phyloP scores from a whole-genome alignment of 1,140 invertebrate genomes.

The Papilio polytes region DNA sequence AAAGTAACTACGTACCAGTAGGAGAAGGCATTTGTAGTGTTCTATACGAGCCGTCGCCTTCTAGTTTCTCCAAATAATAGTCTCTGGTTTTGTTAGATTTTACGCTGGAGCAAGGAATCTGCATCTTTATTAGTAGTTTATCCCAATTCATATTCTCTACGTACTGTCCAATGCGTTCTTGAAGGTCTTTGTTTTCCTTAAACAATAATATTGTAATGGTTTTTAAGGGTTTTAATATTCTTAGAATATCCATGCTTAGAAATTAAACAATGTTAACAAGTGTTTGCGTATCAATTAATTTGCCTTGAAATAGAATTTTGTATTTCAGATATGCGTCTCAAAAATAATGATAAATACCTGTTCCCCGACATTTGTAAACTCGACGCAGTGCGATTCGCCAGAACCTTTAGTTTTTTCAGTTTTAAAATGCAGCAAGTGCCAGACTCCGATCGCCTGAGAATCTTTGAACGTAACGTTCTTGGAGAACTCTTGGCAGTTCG shows the following conservation, averaged over 20 bases:
- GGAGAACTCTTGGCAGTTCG: slow-evolving; percentile 65
- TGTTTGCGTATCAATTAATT: background rate
- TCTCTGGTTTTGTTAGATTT: slow-evolving; percentile 58
- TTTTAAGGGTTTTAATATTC: background rate
- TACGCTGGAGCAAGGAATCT: slow-evolving; percentile 63
- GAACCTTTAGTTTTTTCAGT: slow-evolving; percentile 61
- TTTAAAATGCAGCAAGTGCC: slow-evolving; percentile 71
- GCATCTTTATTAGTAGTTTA: slow-evolving; percentile 67
- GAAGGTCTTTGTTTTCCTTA: slow-evolving; percentile 65
- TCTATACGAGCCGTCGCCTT: slow-evolving; percentile 67
- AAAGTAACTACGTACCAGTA: slow-evolving; percentile 49
- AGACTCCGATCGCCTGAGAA: slow-evolving; percentile 63
- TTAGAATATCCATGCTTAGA: background rate
- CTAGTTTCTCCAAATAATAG: slow-evolving; percentile 68
- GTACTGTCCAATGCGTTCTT: slow-evolving; percentile 61
- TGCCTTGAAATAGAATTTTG: no score
- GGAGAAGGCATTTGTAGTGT: slow-evolving; percentile 67
- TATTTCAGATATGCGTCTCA: background rate
- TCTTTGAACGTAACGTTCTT: slow-evolving; percentile 68
- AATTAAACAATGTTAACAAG: background rate
- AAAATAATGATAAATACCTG: slow-evolving; percentile 52
- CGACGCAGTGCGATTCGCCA: slow-evolving; percentile 66
- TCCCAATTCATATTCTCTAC: slow-evolving; percentile 72
- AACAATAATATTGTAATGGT: background rate
- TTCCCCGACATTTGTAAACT: slow-evolving; percentile 60